phyloP scores from a whole-genome alignment of 2,888 invertebrate species.

The Encarsia formosa region DNA sequence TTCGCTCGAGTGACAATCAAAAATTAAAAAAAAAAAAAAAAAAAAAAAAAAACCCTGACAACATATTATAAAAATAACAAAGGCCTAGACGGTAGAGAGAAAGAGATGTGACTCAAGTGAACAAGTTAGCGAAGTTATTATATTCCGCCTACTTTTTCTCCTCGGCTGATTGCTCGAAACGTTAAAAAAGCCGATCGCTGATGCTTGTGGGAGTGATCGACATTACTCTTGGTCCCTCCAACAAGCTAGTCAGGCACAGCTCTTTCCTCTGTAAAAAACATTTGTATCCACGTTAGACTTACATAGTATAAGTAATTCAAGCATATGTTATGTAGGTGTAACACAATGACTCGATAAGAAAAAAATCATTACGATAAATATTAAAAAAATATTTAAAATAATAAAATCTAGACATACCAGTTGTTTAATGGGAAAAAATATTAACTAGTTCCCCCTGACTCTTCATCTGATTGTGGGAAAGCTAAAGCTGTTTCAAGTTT shows the following conservation, averaged over 20 bases:
- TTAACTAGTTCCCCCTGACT: background rate
- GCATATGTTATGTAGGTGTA: slow-evolving; percentile 16
- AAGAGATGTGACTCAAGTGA: slow-evolving; percentile 40
- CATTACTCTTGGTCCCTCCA: slow-evolving; percentile 51
- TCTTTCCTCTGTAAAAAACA: slow-evolving; percentile 23
- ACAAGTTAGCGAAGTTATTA: slow-evolving; percentile 41
- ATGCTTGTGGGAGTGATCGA: slow-evolving; percentile 51
- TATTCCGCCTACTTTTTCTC: slow-evolving; percentile 36
- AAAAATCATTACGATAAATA: slow-evolving; percentile 1
- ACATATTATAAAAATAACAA: slow-evolving; percentile 29
- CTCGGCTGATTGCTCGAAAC: slow-evolving; percentile 25
- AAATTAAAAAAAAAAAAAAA: slow-evolving; percentile 1
- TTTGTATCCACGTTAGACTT: slow-evolving; percentile 20
- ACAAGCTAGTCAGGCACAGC: slow-evolving; percentile 47
- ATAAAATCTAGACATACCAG: background rate
- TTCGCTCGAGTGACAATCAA: slow-evolving; percentile 43
- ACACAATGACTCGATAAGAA: background rate
- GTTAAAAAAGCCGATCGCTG: slow-evolving; percentile 32
- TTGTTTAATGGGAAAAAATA: background rate
- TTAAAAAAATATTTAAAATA: background rate
- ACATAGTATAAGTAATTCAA: slow-evolving; percentile 10
- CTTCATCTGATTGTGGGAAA: background rate
- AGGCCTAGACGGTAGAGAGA: slow-evolving; percentile 34
- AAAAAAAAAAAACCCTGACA: slow-evolving; percentile 12
- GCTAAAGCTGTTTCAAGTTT: slow-evolving; percentile 43